phyloP scores from a whole-genome alignment of 2,888 invertebrate genomes.

The Dolomedes plantarius region DNA sequence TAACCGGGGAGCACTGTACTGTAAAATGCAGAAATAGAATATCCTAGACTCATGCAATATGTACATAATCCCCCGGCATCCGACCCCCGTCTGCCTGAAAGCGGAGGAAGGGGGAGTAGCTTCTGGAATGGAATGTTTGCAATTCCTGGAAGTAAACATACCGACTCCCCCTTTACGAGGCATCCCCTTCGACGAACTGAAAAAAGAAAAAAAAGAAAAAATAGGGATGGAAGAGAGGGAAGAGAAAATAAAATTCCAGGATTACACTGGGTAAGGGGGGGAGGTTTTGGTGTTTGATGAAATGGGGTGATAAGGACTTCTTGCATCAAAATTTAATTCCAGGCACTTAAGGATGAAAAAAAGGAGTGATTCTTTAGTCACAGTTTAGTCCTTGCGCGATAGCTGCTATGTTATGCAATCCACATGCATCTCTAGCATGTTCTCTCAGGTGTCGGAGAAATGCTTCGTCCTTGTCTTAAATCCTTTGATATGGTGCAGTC shows the following conservation, averaged over 20 bases:
- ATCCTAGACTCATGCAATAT: neutral
- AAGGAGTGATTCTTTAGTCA: too few species aligned
- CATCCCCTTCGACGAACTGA: neutral
- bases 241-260: neutral
- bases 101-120: neutral
- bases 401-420: too few species aligned
- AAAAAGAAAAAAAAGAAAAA: neutral
- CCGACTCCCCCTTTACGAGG: conserved; percentile 1
- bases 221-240: neutral
- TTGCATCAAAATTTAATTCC: neutral
- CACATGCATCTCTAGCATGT: too few species aligned
- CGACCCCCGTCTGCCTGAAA: conserved; percentile 13
- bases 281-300: too few species aligned
- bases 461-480: too few species aligned
- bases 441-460: too few species aligned
- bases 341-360: neutral
- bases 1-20: too few species aligned
- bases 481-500: too few species aligned
- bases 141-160: conserved; percentile 53
- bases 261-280: neutral
- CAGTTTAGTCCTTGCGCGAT: too few species aligned
- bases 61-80: neutral
- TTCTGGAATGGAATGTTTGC: conserved; percentile 48
- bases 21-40: too few species aligned
- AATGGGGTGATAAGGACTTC: neutral